Evolutionary conservation across 2,113 vertebrate genomes (phyloP).

Genomic region (Phrynocephalus versicolor): DNA sequence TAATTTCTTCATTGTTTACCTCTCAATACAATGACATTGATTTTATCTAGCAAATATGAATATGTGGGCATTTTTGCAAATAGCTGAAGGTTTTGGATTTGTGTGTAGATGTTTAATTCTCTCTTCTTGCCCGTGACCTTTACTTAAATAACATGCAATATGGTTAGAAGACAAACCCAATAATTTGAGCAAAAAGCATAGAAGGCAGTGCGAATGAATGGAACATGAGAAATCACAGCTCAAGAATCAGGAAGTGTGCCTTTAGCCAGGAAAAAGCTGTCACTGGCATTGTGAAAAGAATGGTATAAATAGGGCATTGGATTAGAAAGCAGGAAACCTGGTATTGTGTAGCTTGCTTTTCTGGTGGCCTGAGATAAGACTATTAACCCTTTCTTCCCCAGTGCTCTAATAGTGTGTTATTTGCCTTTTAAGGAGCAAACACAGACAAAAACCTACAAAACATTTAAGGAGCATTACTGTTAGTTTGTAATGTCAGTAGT

Average conservation of each 20-base stretch:
- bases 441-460: no score
- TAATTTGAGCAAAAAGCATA: conserved; percentile 50
- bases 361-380: conserved; percentile 92
- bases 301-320: conserved; percentile 95
- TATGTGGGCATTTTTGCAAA: neutral
- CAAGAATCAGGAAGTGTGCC: conserved; percentile 70
- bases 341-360: conserved; percentile 89
- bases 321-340: conserved; percentile 93
- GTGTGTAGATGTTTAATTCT: conserved; percentile 33
- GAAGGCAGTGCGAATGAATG: conserved; percentile 63
- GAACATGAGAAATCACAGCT: conserved; percentile 70
- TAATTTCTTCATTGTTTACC: conserved; percentile 44
- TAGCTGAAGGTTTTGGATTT: conserved; percentile 42
- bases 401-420: neutral
- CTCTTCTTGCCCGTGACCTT: conserved; percentile 42
- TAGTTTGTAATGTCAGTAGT: conserved; percentile 14
- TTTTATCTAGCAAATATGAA: conserved; percentile 51
- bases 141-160: conserved; percentile 19
- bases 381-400: conserved; percentile 78
- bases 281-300: conserved; percentile 83
- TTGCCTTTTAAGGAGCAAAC: conserved; percentile 3
- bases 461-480: neutral
- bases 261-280: conserved; percentile 91
- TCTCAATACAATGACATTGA: conserved; percentile 14
- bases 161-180: conserved; percentile 54